These are phyloP conservation scores for Phrynosoma platyrhinos DNA, from an alignment of 2,113 vertebrate species.

Conservation along the genomic window DNA sequence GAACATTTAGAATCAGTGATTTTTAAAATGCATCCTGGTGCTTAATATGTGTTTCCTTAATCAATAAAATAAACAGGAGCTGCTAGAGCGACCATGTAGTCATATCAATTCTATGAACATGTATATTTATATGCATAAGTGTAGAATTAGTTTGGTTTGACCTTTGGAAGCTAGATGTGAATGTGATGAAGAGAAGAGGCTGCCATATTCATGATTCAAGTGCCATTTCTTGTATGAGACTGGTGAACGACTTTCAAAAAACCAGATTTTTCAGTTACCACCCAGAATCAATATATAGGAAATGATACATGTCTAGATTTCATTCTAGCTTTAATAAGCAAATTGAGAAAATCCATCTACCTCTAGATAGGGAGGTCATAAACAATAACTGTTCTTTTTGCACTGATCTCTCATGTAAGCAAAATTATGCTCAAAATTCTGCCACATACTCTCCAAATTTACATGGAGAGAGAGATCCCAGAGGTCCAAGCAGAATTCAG, in stretches of 20 bases:
- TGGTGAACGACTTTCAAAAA: neutral
- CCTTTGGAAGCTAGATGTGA: neutral
- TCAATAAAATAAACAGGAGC: neutral
- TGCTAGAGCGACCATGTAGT: neutral
- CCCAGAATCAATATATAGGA: no score
- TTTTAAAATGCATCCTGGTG: neutral
- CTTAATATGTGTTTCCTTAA: neutral
- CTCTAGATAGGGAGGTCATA: no score
- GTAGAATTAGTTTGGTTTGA: constrained; percentile 1
- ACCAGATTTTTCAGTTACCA: neutral
- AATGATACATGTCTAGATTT: no score
- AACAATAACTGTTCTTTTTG: no score
- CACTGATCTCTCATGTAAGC: no score
- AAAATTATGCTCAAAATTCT: no score
- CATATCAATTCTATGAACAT: neutral
- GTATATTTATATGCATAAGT: neutral
- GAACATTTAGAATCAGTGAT: constrained; percentile 40
- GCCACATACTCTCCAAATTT: no score
- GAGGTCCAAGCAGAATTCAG: no score
- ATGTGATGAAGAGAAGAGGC: neutral
- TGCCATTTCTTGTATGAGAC: neutral
- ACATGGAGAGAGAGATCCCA: no score
- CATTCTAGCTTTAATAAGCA: no score
- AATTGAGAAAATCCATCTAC: no score
- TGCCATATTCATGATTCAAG: neutral